These are phyloP conservation scores for Coremacera marginata DNA, from an alignment of 2,888 invertebrate species.

Conservation along the genomic window DNA sequence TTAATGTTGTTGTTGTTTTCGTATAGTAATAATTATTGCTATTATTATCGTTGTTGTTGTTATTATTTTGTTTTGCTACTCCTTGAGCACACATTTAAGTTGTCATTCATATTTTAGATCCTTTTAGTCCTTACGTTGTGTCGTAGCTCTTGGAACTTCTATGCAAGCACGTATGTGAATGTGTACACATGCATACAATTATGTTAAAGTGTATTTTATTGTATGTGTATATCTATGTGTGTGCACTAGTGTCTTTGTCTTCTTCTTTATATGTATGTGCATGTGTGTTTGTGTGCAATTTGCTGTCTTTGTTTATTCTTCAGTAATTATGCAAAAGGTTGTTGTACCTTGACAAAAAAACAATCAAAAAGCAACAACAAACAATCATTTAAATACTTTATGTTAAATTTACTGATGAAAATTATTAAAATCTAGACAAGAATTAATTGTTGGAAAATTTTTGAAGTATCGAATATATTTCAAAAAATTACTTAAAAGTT, in stretches of 20 bases:
- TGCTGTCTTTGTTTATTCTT: slow-evolving; percentile 37
- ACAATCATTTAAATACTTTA: background rate
- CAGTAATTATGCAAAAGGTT: slow-evolving; percentile 47
- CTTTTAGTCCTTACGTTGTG: slow-evolving; percentile 6
- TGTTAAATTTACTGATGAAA: too few relatives aligned
- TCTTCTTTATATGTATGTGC: background rate
- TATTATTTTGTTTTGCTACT: slow-evolving; percentile 19
- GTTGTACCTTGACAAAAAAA: slow-evolving; percentile 33
- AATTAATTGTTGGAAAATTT: too few relatives aligned
- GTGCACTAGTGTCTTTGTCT: background rate
- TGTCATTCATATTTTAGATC: slow-evolving; percentile 12
- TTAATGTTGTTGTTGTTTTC: slow-evolving; percentile 17
- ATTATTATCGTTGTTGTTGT: slow-evolving; percentile 11
- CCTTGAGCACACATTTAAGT: slow-evolving; percentile 35
- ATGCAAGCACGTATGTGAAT: background rate
- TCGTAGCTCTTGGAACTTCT: background rate
- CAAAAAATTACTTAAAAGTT: too few relatives aligned
- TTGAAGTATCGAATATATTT: too few relatives aligned
- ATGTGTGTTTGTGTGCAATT: slow-evolving; percentile 21
- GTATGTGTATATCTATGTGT: background rate
- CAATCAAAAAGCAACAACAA: background rate
- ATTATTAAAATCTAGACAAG: too few relatives aligned
- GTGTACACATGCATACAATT: slow-evolving; percentile 8
- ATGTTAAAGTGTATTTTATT: background rate
- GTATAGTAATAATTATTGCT: slow-evolving; percentile 31